A percentile compares a stretch with the other conserved stretches of the same genome.
Evolutionary conservation across 2,797 vertebrate species (phyloP).

Genomic region (Leptatherina wallacei): DNA sequence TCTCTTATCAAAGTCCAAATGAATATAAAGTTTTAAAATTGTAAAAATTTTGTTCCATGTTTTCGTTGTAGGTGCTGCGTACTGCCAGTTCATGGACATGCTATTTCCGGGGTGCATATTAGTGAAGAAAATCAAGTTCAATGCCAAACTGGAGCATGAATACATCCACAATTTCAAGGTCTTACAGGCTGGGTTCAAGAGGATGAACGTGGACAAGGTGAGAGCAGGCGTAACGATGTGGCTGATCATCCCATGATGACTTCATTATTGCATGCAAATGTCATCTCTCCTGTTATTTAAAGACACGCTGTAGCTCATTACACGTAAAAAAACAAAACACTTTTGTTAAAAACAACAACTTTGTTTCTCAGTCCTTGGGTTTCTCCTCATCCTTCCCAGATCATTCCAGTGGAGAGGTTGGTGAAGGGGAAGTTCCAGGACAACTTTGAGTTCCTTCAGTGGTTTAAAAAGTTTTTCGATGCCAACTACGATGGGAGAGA

Average conservation of each 20-base stretch:
- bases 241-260: neutral
- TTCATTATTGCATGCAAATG: no score
- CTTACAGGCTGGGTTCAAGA: slow-evolving; percentile 95
- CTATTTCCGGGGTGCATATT: slow-evolving; percentile 94
- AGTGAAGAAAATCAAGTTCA: slow-evolving; percentile 95
- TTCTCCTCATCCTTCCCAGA: slow-evolving; percentile 77
- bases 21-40: rapidly evolving
- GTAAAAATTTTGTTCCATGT: no score
- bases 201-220: slow-evolving; percentile 96
- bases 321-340: no score
- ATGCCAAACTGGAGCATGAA: slow-evolving; percentile 93
- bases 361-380: neutral
- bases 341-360: no score
- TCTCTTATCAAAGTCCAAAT: neutral
- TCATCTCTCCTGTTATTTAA: neutral
- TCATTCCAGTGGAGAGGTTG: slow-evolving; percentile 93
- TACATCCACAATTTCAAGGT: slow-evolving; percentile 98
- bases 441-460: slow-evolving; percentile 98
- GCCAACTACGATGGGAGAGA: slow-evolving; percentile 98
- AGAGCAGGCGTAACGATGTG: slow-evolving; percentile 6
- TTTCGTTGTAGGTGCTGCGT: slow-evolving; percentile 85
- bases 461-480: slow-evolving; percentile 98
- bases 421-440: slow-evolving; percentile 98
- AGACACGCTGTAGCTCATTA: no score
- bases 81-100: slow-evolving; percentile 99